phyloP scores from a whole-genome alignment of 2,888 invertebrate species.

The Steromphala cineraria region DNA sequence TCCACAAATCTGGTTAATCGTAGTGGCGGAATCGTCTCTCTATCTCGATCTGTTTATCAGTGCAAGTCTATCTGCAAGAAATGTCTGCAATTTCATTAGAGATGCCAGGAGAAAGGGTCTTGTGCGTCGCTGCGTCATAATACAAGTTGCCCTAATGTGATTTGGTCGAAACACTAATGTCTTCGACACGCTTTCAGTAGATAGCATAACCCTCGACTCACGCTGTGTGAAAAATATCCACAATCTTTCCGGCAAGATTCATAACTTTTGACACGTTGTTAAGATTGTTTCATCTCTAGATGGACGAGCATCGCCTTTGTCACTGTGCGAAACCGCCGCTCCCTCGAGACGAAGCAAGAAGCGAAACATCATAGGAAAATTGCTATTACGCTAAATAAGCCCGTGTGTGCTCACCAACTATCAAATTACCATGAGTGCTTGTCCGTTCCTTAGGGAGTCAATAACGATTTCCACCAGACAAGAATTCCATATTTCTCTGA shows the following conservation, averaged over 20 bases:
- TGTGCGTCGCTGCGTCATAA: neutral
- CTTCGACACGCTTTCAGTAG: slow-evolving; percentile 11
- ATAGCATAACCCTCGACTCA: neutral
- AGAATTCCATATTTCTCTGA: slow-evolving; percentile 20
- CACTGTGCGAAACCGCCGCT: slow-evolving; percentile 13
- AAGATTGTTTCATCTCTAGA: slow-evolving; percentile 12
- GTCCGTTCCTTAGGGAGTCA: neutral
- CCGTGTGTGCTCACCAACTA: slow-evolving; percentile 22
- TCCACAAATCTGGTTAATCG: no score
- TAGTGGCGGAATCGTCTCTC: no score
- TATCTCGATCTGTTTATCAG: neutral
- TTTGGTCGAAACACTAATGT: slow-evolving; percentile 6
- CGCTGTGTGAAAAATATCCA: slow-evolving; percentile 9
- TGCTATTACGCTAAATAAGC: slow-evolving; percentile 26
- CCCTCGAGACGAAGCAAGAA: neutral
- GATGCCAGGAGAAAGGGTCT: neutral
- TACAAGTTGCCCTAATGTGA: neutral
- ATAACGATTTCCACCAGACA: slow-evolving; percentile 22
- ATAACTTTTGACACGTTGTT: slow-evolving; percentile 23
- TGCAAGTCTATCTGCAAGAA: neutral
- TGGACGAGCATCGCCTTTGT: slow-evolving; percentile 8
- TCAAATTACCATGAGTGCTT: slow-evolving; percentile 24
- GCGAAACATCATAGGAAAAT: slow-evolving; percentile 21
- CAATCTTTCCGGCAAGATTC: slow-evolving; percentile 22
- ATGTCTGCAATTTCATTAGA: slow-evolving; percentile 16